Conservation (phyloP, 1,140 invertebrate species). For the Medauroidea extradentata region DNA sequence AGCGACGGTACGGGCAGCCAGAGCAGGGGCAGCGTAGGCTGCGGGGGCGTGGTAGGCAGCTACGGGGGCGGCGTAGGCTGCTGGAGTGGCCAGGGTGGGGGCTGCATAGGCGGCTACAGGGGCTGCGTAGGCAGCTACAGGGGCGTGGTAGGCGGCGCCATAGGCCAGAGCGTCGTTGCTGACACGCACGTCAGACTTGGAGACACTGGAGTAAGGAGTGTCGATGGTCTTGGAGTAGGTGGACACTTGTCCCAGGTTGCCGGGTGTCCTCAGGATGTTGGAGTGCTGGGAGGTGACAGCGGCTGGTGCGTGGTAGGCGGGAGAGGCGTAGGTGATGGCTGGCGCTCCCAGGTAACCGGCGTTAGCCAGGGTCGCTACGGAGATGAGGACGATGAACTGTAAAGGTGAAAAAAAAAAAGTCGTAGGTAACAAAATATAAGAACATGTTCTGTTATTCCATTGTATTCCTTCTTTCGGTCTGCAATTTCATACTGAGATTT, state of each 20-base stretch:
- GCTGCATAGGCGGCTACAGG: conserved; percentile 26
- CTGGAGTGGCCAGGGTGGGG: conserved; percentile 22
- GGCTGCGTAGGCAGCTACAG: neutral
- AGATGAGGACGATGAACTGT: conserved; percentile 18
- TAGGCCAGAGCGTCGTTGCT: conserved; percentile 25
- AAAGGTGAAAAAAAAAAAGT: neutral
- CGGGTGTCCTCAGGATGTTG: conserved; percentile 21
- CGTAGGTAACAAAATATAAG: too few species aligned
- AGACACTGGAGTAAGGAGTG: conserved; percentile 26
- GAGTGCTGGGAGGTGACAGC: conserved; percentile 16
- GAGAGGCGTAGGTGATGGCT: conserved; percentile 6
- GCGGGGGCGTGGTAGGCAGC: too few species aligned
- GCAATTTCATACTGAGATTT: too few species aligned
- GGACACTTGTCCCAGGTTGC: conserved; percentile 19
- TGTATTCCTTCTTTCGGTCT: too few species aligned
- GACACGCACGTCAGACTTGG: conserved; percentile 25
- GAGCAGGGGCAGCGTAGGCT: conserved; percentile 11
- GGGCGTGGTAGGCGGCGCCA: conserved; percentile 17
- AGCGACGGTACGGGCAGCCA: conserved; percentile 27
- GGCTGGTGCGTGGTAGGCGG: conserved; percentile 12
- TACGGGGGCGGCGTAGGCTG: conserved; percentile 10
- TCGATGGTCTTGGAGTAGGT: conserved; percentile 25
- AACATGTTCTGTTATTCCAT: too few species aligned
- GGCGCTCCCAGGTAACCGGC: conserved; percentile 18
- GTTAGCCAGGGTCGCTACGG: conserved; percentile 14